A percentile compares a stretch with the other conserved stretches of the same genome.
These are phyloP conservation scores for Oryzias celebensis DNA, from an alignment of 2,113 vertebrate genomes.

Conservation along the genomic window DNA sequence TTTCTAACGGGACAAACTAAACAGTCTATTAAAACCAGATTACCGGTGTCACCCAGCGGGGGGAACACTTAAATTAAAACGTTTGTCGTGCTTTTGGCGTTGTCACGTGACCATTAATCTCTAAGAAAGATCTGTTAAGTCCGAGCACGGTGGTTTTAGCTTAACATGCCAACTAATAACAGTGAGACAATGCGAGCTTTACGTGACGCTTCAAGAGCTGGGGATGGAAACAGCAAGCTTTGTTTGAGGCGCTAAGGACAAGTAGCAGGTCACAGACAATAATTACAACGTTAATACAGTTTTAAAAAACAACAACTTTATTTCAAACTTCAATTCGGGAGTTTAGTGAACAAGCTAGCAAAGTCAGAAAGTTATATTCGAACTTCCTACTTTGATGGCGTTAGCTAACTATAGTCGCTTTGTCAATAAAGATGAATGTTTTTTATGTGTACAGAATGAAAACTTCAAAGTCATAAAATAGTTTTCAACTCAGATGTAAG, in stretches of 20 bases:
- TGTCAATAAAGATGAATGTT: background rate
- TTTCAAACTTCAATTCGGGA: background rate
- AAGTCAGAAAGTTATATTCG: constrained; percentile 32
- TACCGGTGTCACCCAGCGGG: background rate
- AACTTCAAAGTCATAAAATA: background rate
- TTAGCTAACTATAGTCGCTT: constrained; percentile 5
- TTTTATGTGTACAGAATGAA: constrained; percentile 5
- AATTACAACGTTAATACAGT: background rate
- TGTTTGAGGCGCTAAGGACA: background rate
- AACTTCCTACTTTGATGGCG: constrained; percentile 10
- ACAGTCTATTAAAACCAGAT: background rate
- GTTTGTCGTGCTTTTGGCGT: background rate
- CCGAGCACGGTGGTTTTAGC: background rate
- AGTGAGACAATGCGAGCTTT: constrained; percentile 4
- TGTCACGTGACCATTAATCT: background rate
- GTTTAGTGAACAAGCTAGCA: background rate
- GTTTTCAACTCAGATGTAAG: fast-evolving
- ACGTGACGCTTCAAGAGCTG: constrained; percentile 15
- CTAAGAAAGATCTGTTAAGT: background rate
- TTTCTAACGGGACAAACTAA: background rate
- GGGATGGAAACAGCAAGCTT: background rate
- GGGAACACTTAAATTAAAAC: constrained; percentile 15
- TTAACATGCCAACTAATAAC: background rate
- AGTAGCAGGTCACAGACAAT: fast-evolving
- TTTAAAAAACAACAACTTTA: background rate